Evolutionary conservation across 2,797 vertebrate species (phyloP).

Genomic region (Catostomus latipinnis): DNA sequence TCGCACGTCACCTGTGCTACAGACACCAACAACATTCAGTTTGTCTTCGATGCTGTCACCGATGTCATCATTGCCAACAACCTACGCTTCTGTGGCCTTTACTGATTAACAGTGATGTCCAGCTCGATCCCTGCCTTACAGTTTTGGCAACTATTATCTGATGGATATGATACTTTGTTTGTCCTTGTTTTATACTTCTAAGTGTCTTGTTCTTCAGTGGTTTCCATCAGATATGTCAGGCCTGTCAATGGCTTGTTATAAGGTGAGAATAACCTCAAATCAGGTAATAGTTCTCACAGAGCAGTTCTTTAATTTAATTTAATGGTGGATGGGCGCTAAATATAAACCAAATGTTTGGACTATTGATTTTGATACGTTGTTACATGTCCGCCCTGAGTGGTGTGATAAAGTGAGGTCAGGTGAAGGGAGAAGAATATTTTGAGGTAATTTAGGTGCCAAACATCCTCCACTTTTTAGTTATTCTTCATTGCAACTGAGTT

Average conservation of each 20-base stretch:
- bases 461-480: not conserved
- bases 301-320: not conserved
- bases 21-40: slow-evolving; percentile 97
- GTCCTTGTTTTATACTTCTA: slow-evolving; percentile 7
- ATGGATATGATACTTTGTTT: slow-evolving; percentile 36
- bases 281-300: slow-evolving; percentile 10
- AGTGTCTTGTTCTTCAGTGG: not conserved
- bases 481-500: not conserved
- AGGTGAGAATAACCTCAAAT: slow-evolving; percentile 6
- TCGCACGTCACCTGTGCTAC: slow-evolving; percentile 94
- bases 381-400: slow-evolving; percentile 18
- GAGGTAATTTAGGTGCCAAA: slow-evolving; percentile 16
- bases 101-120: slow-evolving; percentile 72
- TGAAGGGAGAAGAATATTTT: not conserved
- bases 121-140: no score
- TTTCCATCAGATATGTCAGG: not conserved
- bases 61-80: slow-evolving; percentile 96
- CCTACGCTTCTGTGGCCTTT: slow-evolving; percentile 90
- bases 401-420: not conserved
- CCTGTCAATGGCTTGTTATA: not conserved
- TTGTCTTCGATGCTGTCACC: slow-evolving; percentile 94
- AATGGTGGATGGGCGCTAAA: not conserved
- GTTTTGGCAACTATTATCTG: no score
- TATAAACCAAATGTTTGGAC: slow-evolving; percentile 40
- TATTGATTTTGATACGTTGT: slow-evolving; percentile 34